phyloP scores from a whole-genome alignment of 2,888 invertebrate species.

The Caenorhabditis afra region DNA sequence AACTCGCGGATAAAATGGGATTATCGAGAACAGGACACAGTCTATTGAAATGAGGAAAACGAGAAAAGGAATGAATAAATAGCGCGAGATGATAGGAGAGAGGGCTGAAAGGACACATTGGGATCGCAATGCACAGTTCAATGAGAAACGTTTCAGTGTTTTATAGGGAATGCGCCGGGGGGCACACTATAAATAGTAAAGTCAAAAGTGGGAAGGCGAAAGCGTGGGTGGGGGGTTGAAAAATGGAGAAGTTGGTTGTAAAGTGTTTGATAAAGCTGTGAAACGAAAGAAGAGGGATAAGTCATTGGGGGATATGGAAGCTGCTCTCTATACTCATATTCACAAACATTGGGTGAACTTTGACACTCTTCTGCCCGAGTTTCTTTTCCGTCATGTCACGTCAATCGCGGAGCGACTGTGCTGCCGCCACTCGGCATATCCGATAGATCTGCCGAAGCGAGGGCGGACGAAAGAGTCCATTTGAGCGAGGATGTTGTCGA shows the following conservation, averaged over 20 bases:
- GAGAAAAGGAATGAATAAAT: conserved; percentile 46
- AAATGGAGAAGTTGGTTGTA: conserved; percentile 39
- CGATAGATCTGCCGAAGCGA: conserved; percentile 61
- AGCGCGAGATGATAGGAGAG: background rate
- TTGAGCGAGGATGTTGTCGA: conserved; percentile 65
- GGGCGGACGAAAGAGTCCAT: conserved; percentile 69
- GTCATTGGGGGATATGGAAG: conserved; percentile 53
- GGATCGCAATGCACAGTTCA: conserved; percentile 10
- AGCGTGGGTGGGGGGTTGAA: conserved; percentile 40
- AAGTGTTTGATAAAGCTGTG: conserved; percentile 61
- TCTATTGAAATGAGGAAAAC: conserved; percentile 11
- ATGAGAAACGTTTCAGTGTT: background rate
- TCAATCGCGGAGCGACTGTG: conserved; percentile 30
- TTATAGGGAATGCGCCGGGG: conserved; percentile 4
- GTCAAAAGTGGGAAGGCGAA: conserved; percentile 45
- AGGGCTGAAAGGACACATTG: background rate
- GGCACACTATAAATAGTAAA: conserved; percentile 53
- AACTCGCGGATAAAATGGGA: conserved; percentile 37
- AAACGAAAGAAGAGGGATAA: conserved; percentile 54
- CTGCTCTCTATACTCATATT: conserved; percentile 58
- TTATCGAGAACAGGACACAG: conserved; percentile 35
- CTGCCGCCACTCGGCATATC: conserved; percentile 45
- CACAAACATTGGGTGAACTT: conserved; percentile 61
- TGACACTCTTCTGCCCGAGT: conserved; percentile 36
- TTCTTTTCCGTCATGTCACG: conserved; percentile 41